Evolutionary conservation across 1,140 invertebrate genomes (phyloP), one percentile per base, ranked within the genome.

Genomic region (Heterodera carotae): DNA sequence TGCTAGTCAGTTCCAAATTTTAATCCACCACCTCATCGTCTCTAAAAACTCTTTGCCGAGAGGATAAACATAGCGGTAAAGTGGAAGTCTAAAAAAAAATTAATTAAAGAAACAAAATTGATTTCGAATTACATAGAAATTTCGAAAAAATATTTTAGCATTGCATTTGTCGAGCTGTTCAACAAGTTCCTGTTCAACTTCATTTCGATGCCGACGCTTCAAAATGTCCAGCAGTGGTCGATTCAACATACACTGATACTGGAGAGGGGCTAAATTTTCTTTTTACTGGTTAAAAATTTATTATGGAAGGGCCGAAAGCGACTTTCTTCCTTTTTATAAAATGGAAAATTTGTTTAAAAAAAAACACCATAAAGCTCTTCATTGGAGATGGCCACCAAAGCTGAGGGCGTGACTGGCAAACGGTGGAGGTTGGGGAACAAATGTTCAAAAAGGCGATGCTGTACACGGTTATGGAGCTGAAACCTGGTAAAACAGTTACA

Each of bases 101-200:
- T 25, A 68, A 25, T 69, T 10, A 69, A 43, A 43, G 25, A 69
- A 53, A 53, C 4, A 53, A 18, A 22, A 10, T 18, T n/a, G 22
- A 53, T 53, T 18, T 43, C 33, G 31, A 25, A 69, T 8, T 69
- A 69, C 69, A 70, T 70, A 70, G 43, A 70, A 70, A 8, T 70
- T 70, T 0, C n/a, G 34, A 6, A 70, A 70, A 70, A 70, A 70
- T 70, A 70, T 70, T 39, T 39, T 70, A 8, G 29, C 43, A 31
- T 48, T 70, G 3, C 33, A 29, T 48, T 70, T 43, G 36, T 70
- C 33, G 31, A 70, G 48, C 48, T 22, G 48, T 12, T 53, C 18
- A 22, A 53, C 48, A 22, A 53, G 48, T 22, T 10, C 18, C 22
- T 53, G 48, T 22, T 53, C 48, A 4, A 1, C 18, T 12, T 53